phyloP scores from a whole-genome alignment of 1,140 invertebrate genomes.

The Neodiprion lecontei region DNA sequence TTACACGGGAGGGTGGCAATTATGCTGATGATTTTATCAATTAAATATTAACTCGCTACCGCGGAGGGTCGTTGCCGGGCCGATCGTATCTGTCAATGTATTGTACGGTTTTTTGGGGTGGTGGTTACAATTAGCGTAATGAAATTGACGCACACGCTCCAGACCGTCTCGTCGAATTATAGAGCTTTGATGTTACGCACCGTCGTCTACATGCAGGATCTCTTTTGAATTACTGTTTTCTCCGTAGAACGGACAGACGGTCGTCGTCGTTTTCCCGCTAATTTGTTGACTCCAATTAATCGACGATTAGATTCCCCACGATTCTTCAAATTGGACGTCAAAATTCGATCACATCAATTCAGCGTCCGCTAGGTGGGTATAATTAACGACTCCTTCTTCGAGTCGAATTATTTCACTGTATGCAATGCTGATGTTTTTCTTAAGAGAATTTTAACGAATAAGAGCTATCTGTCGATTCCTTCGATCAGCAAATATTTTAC shows the following conservation, averaged over 20 bases:
- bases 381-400: too few relatives aligned
- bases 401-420: too few relatives aligned
- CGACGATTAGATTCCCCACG: too few relatives aligned
- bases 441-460: too few relatives aligned
- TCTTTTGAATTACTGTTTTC: neutral
- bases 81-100: conserved; percentile 5
- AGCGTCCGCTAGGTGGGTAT: too few relatives aligned
- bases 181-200: neutral
- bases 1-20: conserved; percentile 18
- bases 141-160: neutral
- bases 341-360: too few relatives aligned
- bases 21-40: conserved; percentile 29
- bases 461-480: too few relatives aligned
- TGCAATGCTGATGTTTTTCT: too few relatives aligned
- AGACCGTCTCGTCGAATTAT: neutral
- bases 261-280: too few relatives aligned
- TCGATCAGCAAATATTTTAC: too few relatives aligned
- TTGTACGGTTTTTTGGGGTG: neutral
- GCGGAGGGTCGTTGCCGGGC: neutral
- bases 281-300: too few relatives aligned
- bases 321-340: too few relatives aligned
- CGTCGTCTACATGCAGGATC: neutral
- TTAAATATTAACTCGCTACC: conserved; percentile 28
- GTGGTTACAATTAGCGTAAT: conserved; percentile 7
- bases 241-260: neutral